Evolutionary conservation across 2,797 vertebrate genomes (phyloP), one percentile per base, ranked within the genome.

Genomic region (Aplochiton taeniatus): DNA sequence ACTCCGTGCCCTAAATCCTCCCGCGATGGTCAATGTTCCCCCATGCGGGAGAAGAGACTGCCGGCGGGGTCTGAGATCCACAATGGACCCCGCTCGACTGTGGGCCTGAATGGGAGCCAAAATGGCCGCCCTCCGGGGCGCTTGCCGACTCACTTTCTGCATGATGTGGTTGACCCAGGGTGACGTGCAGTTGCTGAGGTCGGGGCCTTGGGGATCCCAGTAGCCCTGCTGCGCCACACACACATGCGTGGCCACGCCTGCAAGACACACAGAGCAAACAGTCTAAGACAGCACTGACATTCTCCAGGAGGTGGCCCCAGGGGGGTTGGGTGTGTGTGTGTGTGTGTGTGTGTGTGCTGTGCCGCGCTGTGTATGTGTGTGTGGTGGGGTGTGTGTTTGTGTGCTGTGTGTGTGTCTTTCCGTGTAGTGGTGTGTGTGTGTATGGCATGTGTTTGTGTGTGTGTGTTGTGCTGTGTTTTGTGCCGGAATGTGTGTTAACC

Each of bases 111-210:
- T 14, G 54, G 19, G 64, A 69, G 73, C 70, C 45, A 52, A 31
- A 8, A 65, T 62, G 62, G 69, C 70, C 58, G 18, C 68, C 61
- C 56, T 16, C 11, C 41, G 44, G 41, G 7, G 42, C 1, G 14
- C 42, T 58, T 45, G 41, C 42, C 68, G 71, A 88, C 90, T 94
- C 92, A 99, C 98, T 93, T 96, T 98, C 84, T 98, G 96, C 74
- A 95, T 95, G 84, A 99, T 98, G 82, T 98, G 95, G 85, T 95
- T 98, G 90, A 98, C 94, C 98, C 98, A 99, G 11, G 95, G 95
- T 53, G 97, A 99, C 72, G 96, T 98, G 82, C 97, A 99, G 89
- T 99, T 99, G 93, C 98, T 99, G 80, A 99, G 93, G 83, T 99
- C 96, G 12, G 98, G 97, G 74, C 98, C 98, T 87, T 93, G 92